Evolutionary conservation across 2,113 vertebrate genomes (phyloP).

Genomic region (Pangasianodon gigas): DNA sequence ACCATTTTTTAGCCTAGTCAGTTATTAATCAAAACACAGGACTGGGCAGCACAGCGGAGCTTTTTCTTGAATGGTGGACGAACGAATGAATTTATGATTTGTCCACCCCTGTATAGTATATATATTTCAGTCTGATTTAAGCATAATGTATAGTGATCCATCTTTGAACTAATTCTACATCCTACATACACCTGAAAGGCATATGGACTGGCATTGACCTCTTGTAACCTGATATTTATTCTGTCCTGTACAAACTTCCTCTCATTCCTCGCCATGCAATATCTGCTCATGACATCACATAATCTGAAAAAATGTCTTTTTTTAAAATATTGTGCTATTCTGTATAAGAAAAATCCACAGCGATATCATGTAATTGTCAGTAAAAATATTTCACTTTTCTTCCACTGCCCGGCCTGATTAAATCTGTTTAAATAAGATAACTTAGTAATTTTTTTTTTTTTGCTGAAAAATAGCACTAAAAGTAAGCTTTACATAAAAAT

Average conservation of each 20-base stretch:
- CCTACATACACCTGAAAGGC: not conserved
- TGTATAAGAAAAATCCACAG: conserved; percentile 73
- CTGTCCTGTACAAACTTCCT: conserved; percentile 36
- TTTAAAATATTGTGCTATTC: conserved; percentile 73
- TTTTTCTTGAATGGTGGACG: not conserved
- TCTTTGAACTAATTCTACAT: not conserved
- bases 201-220: conserved; percentile 12
- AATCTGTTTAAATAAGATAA: conserved; percentile 83
- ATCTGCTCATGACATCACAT: conserved; percentile 68
- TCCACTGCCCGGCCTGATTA: conserved; percentile 67
- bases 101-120: not conserved
- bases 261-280: conserved; percentile 24
- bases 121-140: not conserved
- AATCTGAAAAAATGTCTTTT: conserved; percentile 66
- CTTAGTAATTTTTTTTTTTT: conserved; percentile 71
- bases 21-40: not conserved
- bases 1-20: not conserved
- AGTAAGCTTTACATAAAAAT: conserved; percentile 92
- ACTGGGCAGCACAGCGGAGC: too few species aligned
- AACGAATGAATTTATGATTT: not conserved
- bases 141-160: conserved; percentile 37
- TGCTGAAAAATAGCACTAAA: conserved; percentile 96
- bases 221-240: conserved; percentile 15
- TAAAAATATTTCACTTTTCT: conserved; percentile 76
- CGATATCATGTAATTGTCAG: conserved; percentile 62